phyloP scores from a whole-genome alignment of 1,140 invertebrate species.

The Conus ventricosus region DNA sequence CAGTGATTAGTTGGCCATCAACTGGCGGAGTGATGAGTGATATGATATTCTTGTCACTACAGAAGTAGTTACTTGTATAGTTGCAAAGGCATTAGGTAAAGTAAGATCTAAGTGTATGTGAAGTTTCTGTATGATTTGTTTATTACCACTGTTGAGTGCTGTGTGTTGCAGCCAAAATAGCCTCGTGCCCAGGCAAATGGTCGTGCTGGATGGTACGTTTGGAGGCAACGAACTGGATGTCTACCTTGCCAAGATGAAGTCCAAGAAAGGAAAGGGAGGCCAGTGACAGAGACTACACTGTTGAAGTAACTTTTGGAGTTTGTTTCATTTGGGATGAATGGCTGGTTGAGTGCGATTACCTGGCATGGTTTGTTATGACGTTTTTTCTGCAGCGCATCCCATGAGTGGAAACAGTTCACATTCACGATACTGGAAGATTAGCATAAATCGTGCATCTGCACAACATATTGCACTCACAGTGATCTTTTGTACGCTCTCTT shows the following conservation, averaged over 20 bases:
- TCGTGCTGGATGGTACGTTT: slow-evolving; percentile 98
- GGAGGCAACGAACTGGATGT: slow-evolving; percentile 99
- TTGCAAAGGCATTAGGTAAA: no score
- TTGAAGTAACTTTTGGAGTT: not conserved
- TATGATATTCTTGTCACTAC: no score
- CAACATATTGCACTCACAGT: no score
- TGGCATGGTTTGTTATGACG: no score
- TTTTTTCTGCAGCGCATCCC: not conserved
- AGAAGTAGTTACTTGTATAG: no score
- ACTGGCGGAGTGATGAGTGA: no score
- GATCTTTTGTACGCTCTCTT: no score
- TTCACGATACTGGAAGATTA: no score
- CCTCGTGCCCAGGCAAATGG: slow-evolving; percentile 97
- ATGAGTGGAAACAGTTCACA: not conserved
- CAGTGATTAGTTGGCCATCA: no score
- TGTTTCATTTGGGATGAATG: not conserved
- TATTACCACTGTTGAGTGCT: not conserved
- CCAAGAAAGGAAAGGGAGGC: slow-evolving; percentile 78
- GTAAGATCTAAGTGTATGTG: no score
- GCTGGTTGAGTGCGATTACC: not conserved
- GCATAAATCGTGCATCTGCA: no score
- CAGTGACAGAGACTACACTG: not conserved
- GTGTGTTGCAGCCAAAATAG: slow-evolving; percentile 89
- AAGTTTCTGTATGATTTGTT: no score
- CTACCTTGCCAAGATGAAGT: slow-evolving; percentile 96